A percentile compares a stretch with the other conserved stretches of the same genome.
Conservation (phyloP, 2,888 invertebrate species). For the Lasioglossum vierecki region DNA sequence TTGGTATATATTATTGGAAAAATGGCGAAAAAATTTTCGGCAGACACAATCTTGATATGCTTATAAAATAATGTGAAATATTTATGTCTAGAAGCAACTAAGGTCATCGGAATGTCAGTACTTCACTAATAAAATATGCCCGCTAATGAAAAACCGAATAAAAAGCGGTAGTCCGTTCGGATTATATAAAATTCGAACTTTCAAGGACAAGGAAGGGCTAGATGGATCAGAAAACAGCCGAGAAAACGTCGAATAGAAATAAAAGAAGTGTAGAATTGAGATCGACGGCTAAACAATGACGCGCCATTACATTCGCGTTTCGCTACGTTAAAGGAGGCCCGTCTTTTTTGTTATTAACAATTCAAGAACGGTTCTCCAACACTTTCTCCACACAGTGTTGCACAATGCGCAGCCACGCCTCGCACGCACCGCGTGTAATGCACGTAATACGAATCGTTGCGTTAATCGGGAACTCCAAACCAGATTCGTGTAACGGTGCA, state of each 20-base stretch:
- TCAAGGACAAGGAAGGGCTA: constrained; percentile 5
- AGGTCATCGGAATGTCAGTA: too few species aligned
- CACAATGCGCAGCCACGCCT: constrained; percentile 66
- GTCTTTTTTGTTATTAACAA: constrained; percentile 44
- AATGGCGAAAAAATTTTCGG: too few species aligned
- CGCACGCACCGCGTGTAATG: constrained; percentile 49
- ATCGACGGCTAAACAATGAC: background rate
- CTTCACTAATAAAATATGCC: background rate
- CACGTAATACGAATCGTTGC: constrained; percentile 64
- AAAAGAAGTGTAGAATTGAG: background rate
- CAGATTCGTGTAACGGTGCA: constrained; percentile 65
- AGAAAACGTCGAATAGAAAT: background rate
- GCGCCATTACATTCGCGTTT: constrained; percentile 12
- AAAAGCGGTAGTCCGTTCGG: background rate
- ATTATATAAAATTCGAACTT: background rate
- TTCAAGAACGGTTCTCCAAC: constrained; percentile 56
- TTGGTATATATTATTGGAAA: too few species aligned
- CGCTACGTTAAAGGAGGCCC: constrained; percentile 31
- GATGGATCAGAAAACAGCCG: background rate
- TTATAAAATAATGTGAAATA: too few species aligned
- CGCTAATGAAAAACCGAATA: background rate
- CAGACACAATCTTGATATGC: too few species aligned
- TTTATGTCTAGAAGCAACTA: too few species aligned
- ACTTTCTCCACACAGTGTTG: constrained; percentile 68
- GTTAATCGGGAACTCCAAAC: constrained; percentile 66